Evolutionary conservation across 2,113 vertebrate species (phyloP).

Genomic region (Channa maculata): DNA sequence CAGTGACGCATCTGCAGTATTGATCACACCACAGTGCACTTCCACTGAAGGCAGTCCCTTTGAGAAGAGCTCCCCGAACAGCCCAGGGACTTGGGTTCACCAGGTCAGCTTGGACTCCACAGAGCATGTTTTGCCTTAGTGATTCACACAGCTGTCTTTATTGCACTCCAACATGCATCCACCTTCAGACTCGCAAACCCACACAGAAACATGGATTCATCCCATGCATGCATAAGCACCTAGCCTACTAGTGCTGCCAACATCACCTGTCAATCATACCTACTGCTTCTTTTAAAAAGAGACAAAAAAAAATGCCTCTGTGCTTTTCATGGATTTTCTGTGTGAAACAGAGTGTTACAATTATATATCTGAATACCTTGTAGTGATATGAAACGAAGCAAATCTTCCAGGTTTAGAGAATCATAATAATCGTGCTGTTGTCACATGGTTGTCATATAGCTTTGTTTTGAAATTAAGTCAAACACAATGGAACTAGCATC

Average conservation of each 20-base stretch:
- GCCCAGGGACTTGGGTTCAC: conserved; percentile 56
- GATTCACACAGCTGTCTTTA: conserved; percentile 62
- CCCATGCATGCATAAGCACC: conserved; percentile 68
- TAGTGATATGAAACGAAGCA: not conserved
- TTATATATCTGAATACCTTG: not conserved
- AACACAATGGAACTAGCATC: conserved; percentile 23
- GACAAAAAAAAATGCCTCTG: conserved; percentile 26
- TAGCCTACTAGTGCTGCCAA: conserved; percentile 45
- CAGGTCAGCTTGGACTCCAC: conserved; percentile 41
- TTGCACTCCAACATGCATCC: conserved; percentile 45
- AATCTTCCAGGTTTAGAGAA: conserved; percentile 2
- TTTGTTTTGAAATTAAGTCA: conserved; percentile 22
- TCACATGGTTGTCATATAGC: not conserved
- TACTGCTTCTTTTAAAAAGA: conserved; percentile 28
- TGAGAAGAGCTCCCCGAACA: conserved; percentile 57
- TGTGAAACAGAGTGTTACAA: conserved; percentile 7
- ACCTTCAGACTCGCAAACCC: conserved; percentile 57
- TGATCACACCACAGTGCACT: conserved; percentile 52
- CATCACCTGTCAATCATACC: conserved; percentile 63
- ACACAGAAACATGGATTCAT: conserved; percentile 60
- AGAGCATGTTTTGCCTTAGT: conserved; percentile 42
- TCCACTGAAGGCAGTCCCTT: conserved; percentile 32
- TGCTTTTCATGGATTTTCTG: conserved; percentile 21
- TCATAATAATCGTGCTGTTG: conserved; percentile 12
- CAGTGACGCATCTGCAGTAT: conserved; percentile 51